Percentiles rank a stretch among this genome's conserved stretches.
Conservation (phyloP, 30 jellyfish, hydroid and myxozoan genomes). For the Aurelia aurita region DNA sequence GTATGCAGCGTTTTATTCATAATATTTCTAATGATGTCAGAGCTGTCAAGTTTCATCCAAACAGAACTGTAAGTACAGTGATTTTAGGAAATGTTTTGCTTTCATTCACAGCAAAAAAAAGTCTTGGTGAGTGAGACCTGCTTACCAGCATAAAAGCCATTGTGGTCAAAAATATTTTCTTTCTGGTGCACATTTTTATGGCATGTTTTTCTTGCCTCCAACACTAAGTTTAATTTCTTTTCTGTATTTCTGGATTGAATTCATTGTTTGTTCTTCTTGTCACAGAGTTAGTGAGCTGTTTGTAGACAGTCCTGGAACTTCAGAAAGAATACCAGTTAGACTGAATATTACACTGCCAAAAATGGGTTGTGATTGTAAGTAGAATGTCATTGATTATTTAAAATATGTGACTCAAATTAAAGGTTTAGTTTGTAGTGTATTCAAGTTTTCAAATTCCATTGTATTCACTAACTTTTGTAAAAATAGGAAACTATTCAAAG, state of each 20-base stretch:
- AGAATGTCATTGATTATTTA: background rate
- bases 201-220: no score
- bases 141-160: no score
- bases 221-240: background rate
- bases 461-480: no score
- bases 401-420: background rate
- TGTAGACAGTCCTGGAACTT: conserved; percentile 69
- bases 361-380: conserved; percentile 82
- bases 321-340: conserved; percentile 73
- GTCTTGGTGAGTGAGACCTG: no score
- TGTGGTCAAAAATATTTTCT: no score
- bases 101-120: no score
- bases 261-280: background rate
- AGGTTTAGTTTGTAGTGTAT: no score
- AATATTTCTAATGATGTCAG: conserved; percentile 83
- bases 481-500: no score
- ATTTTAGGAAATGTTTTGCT: no score
- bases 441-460: no score
- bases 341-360: conserved; percentile 81
- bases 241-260: background rate
- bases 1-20: conserved; percentile 83
- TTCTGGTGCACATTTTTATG: no score
- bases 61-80: conserved; percentile 63
- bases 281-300: conserved; percentile 78
- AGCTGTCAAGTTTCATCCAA: conserved; percentile 74